A percentile compares a stretch with the other conserved stretches of the same genome.
Evolutionary conservation across 2,113 vertebrate genomes (phyloP).

Genomic region (Myxocyprinus asiaticus): DNA sequence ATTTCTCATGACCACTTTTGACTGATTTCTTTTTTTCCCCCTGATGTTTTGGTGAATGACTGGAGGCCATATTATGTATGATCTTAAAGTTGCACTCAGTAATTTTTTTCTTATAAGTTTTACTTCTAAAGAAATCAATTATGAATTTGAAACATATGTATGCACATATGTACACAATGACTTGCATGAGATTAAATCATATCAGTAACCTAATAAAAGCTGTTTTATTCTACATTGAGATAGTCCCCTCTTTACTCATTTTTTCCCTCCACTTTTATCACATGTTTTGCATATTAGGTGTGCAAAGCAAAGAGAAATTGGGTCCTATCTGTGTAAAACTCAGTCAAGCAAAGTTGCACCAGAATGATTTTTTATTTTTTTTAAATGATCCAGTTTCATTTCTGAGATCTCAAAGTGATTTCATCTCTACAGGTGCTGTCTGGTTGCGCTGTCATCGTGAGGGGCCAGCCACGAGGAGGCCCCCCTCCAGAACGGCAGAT

Average conservation of each 20-base stretch:
- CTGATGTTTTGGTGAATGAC: not conserved
- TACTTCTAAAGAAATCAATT: too few relatives aligned
- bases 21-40: not conserved
- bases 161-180: too few relatives aligned
- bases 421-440: slow-evolving; percentile 83
- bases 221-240: too few relatives aligned
- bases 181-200: too few relatives aligned
- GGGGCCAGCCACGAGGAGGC: slow-evolving; percentile 92
- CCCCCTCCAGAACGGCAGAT: slow-evolving; percentile 95
- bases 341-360: not conserved
- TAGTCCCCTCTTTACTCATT: too few relatives aligned
- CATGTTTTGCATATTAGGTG: too few relatives aligned
- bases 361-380: not conserved
- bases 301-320: too few relatives aligned
- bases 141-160: too few relatives aligned
- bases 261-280: too few relatives aligned
- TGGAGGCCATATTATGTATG: not conserved
- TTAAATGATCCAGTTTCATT: not conserved
- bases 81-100: too few relatives aligned
- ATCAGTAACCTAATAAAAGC: too few relatives aligned
- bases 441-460: slow-evolving; percentile 94
- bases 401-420: not conserved
- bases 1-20: not conserved
- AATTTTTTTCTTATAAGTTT: too few relatives aligned
- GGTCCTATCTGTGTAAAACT: not conserved